phyloP scores from a whole-genome alignment of 2,888 invertebrate genomes.

The Drosophila testacea region DNA sequence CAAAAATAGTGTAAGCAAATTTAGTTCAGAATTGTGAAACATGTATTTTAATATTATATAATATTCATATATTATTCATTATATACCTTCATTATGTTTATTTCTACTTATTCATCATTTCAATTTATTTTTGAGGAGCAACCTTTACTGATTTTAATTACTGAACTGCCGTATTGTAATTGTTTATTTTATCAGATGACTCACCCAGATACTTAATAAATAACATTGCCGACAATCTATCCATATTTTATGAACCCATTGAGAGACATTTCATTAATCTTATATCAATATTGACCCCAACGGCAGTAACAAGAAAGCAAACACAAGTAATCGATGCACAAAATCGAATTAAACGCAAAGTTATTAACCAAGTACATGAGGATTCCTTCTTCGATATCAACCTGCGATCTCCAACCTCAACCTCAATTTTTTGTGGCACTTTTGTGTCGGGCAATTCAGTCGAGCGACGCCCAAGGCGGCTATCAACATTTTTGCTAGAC shows the following conservation, averaged over 20 bases:
- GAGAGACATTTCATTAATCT: slow-evolving; percentile 25
- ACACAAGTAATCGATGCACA: slow-evolving; percentile 30
- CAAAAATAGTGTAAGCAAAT: no score
- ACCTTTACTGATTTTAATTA: background rate
- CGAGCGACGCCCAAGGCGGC: slow-evolving; percentile 57
- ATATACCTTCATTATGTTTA: background rate
- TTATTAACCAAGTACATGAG: slow-evolving; percentile 25
- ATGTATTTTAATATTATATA: no score
- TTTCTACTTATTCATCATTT: background rate
- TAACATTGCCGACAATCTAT: slow-evolving; percentile 1
- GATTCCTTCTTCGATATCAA: slow-evolving; percentile 16
- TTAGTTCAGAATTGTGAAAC: no score
- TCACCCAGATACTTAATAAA: slow-evolving; percentile 7
- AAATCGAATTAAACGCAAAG: slow-evolving; percentile 49
- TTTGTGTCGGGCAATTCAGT: slow-evolving; percentile 29
- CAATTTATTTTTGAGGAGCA: background rate
- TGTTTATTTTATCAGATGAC: slow-evolving; percentile 5
- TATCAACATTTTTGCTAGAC: slow-evolving; percentile 70
- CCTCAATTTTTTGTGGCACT: slow-evolving; percentile 28
- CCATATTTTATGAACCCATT: slow-evolving; percentile 12
- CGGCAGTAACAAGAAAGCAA: slow-evolving; percentile 8
- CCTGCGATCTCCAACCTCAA: background rate
- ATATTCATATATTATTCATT: no score
- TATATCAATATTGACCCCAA: slow-evolving; percentile 10
- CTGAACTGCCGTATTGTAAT: background rate